These are phyloP conservation scores for Phalloptychus januarius DNA, from an alignment of 2,797 vertebrate species.

Conservation along the genomic window DNA sequence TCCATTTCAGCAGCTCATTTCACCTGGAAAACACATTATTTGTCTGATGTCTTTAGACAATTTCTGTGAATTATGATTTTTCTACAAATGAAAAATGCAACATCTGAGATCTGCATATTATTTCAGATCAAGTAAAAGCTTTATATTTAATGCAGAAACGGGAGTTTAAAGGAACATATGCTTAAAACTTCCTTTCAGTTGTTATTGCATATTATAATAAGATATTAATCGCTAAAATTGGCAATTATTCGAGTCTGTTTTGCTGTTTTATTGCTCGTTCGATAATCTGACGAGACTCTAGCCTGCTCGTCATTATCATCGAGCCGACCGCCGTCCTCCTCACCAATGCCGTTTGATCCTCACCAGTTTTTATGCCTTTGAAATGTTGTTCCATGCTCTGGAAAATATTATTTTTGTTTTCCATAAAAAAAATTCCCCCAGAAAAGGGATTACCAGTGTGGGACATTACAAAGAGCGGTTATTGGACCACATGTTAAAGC, in stretches of 20 bases:
- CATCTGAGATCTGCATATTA: neutral
- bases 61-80: neutral
- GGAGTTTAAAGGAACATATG: neutral
- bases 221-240: neutral
- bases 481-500: conserved; percentile 74
- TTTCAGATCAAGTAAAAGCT: neutral
- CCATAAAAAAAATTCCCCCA: conserved; percentile 34
- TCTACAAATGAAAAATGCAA: neutral
- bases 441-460: conserved; percentile 34
- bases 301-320: neutral
- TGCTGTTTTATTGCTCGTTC: neutral
- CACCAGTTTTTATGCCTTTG: neutral
- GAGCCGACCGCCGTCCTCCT: neutral
- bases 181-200: neutral
- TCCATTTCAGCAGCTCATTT: neutral
- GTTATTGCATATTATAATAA: neutral
- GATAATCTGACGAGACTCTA: neutral
- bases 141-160: neutral
- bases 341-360: conserved; percentile 24
- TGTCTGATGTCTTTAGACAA: neutral
- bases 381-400: conserved; percentile 43
- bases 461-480: conserved; percentile 53
- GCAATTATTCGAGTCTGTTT: neutral
- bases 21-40: neutral
- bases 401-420: conserved; percentile 67